Conservation (phyloP, 2,888 invertebrate genomes). For the Xylota sylvarum region DNA sequence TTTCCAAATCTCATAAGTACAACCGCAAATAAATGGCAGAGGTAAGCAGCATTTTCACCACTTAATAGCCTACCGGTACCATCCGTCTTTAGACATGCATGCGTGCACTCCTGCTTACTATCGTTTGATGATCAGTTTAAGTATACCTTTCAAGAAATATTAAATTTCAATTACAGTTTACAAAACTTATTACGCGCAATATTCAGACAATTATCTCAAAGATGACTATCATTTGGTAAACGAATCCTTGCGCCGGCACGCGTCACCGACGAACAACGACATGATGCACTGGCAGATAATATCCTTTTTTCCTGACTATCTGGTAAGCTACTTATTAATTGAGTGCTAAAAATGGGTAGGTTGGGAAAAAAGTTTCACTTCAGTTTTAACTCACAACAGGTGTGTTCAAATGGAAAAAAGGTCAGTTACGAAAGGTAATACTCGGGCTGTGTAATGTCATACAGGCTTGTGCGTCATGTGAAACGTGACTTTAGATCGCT, state of each 20-base stretch:
- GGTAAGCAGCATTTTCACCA: constrained; percentile 2
- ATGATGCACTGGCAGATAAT: constrained; percentile 61
- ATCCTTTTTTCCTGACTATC: constrained; percentile 36
- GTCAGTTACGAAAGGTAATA: constrained; percentile 38
- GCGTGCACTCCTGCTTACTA: neutral
- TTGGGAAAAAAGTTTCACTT: constrained; percentile 36
- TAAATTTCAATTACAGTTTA: constrained; percentile 84
- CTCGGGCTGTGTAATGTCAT: constrained; percentile 14
- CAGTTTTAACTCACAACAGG: constrained; percentile 52
- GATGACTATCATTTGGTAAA: constrained; percentile 70
- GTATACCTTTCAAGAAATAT: constrained; percentile 84
- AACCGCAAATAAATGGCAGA: constrained; percentile 75
- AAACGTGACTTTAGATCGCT: constrained; percentile 17
- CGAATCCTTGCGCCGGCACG: constrained; percentile 64
- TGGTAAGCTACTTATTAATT: constrained; percentile 74
- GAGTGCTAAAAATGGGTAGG: constrained; percentile 70
- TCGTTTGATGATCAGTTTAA: constrained; percentile 77
- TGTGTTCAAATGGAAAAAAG: constrained; percentile 36
- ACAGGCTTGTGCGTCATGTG: constrained; percentile 37
- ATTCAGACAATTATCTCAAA: constrained; percentile 72
- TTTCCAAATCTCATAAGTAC: constrained; percentile 65
- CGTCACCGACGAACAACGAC: constrained; percentile 41
- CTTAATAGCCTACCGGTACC: constrained; percentile 27
- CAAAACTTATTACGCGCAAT: constrained; percentile 73
- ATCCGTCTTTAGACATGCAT: neutral